Evolutionary conservation across 2,797 vertebrate species (phyloP).

Genomic region (Phalanger gymnotis): DNA sequence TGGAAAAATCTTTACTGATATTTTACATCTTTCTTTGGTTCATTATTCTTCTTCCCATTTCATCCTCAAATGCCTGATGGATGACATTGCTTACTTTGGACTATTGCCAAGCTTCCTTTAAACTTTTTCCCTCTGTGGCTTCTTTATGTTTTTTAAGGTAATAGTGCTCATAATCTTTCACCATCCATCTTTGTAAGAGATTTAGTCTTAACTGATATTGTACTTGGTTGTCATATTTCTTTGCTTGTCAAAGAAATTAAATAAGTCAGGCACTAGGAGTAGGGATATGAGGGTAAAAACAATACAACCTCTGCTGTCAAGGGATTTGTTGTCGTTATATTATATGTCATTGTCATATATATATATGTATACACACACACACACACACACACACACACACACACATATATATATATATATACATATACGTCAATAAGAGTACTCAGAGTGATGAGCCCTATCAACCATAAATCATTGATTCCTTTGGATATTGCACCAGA

Average conservation of each 20-base stretch:
- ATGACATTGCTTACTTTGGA: neutral
- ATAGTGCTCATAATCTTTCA: neutral
- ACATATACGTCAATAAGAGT: no score
- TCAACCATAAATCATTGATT: neutral
- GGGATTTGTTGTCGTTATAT: neutral
- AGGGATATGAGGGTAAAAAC: neutral
- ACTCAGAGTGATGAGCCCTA: neutral
- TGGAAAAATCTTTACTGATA: neutral
- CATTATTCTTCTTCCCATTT: neutral
- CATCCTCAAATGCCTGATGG: neutral
- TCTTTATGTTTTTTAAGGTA: neutral
- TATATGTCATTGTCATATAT: no score
- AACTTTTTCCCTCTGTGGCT: neutral
- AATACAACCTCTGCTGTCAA: neutral
- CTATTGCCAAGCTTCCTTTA: neutral
- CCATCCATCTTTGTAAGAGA: neutral
- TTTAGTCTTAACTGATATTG: neutral
- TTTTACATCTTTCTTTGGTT: neutral
- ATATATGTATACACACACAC: no score
- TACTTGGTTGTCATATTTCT: neutral
- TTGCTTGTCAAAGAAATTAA: neutral
- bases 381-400: no score
- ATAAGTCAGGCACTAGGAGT: neutral
- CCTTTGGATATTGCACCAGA: neutral
- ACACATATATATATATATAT: no score